phyloP scores from a whole-genome alignment of 2,888 invertebrate genomes.

The Drosophila buzzatii region DNA sequence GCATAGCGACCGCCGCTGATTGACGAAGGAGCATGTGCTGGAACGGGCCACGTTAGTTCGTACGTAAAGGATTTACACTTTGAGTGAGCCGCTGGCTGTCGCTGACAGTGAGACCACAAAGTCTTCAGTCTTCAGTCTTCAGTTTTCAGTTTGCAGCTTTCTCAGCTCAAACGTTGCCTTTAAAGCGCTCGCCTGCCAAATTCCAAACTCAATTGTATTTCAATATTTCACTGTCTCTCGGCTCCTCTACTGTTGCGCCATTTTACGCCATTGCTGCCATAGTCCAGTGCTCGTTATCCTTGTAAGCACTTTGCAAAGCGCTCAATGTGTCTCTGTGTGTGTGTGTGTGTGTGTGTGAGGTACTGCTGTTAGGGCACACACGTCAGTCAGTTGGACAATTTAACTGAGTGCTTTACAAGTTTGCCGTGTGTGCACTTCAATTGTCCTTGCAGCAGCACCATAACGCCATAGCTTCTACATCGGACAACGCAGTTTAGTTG shows the following conservation, averaged over 20 bases:
- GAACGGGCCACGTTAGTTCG: conserved; percentile 44
- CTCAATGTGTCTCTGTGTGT: conserved; percentile 5
- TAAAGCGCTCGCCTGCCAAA: conserved; percentile 30
- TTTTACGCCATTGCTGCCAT: conserved; percentile 51
- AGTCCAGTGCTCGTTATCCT: conserved; percentile 68
- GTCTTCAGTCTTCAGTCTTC: conserved; percentile 45
- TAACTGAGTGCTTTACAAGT: conserved; percentile 69
- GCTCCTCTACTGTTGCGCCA: conserved; percentile 64
- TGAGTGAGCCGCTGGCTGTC: conserved; percentile 20
- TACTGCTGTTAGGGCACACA: conserved; percentile 19
- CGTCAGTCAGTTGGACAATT: conserved; percentile 71
- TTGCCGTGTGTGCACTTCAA: conserved; percentile 47
- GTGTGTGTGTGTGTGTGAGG: conserved; percentile 4
- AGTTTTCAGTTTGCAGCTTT: conserved; percentile 33
- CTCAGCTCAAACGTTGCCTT: conserved; percentile 11
- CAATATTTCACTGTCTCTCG: conserved; percentile 78
- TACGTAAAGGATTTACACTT: conserved; percentile 71
- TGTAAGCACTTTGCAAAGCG: conserved; percentile 67
- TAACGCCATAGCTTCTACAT: conserved; percentile 38
- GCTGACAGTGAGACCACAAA: conserved; percentile 68
- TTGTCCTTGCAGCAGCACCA: conserved; percentile 65
- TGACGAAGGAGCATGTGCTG: conserved; percentile 61
- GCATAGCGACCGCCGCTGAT: conserved; percentile 54
- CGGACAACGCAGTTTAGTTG: conserved; percentile 56
- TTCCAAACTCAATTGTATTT: conserved; percentile 75